phyloP scores from a whole-genome alignment of 2,888 invertebrate genomes.

The Trisateles emortualis region DNA sequence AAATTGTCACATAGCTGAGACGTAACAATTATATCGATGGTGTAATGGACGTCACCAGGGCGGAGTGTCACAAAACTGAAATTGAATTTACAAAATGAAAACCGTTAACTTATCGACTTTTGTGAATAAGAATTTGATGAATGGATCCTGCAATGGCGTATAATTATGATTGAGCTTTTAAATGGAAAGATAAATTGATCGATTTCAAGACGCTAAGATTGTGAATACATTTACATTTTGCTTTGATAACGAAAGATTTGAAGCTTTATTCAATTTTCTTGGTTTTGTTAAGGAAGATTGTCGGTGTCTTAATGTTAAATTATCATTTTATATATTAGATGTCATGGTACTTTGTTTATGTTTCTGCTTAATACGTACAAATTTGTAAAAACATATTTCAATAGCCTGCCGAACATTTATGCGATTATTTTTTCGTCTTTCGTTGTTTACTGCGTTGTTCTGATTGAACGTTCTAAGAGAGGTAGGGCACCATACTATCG shows the following conservation, averaged over 20 bases:
- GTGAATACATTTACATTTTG: conserved; percentile 39
- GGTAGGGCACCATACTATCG: too few relatives aligned
- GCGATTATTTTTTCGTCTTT: too few relatives aligned
- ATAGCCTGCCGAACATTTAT: too few relatives aligned
- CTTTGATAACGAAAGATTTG: conserved; percentile 27
- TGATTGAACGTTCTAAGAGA: too few relatives aligned
- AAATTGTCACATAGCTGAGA: not conserved
- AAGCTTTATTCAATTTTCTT: conserved; percentile 9
- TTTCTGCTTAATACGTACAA: too few relatives aligned
- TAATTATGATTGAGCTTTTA: conserved; percentile 53
- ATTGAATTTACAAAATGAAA: conserved; percentile 79
- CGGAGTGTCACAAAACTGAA: conserved; percentile 65
- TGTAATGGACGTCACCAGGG: conserved; percentile 49
- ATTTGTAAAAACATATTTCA: too few relatives aligned
- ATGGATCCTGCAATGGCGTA: conserved; percentile 65
- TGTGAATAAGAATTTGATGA: conserved; percentile 77
- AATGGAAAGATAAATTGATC: conserved; percentile 48
- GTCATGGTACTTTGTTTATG: too few relatives aligned
- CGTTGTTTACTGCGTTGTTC: too few relatives aligned
- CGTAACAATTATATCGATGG: conserved; percentile 28
- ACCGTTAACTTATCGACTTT: conserved; percentile 78
- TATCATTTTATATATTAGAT: too few relatives aligned
- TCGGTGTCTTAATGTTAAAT: conserved; percentile 1
- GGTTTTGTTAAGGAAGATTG: not conserved
- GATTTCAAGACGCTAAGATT: conserved; percentile 35